phyloP scores from a whole-genome alignment of 2,113 vertebrate species.

The Trichomycterus rosablanca region DNA sequence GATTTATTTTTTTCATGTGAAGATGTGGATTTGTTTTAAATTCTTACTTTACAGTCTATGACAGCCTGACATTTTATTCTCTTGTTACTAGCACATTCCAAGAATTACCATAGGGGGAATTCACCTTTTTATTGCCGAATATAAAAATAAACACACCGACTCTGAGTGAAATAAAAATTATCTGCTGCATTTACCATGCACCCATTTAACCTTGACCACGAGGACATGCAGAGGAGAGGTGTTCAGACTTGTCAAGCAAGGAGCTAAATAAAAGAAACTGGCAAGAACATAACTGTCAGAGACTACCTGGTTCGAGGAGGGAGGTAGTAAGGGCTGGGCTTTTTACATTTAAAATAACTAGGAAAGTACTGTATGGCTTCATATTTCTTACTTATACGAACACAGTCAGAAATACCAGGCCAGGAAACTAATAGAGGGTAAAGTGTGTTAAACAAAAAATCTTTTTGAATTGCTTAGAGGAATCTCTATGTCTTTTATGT shows the following conservation, averaged over 20 bases:
- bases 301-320: too few species aligned
- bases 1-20: constrained; percentile 86
- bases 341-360: constrained; percentile 61
- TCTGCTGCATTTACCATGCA: constrained; percentile 98
- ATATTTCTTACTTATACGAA: constrained; percentile 63
- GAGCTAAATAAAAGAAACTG: constrained; percentile 37
- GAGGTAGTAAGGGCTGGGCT: constrained; percentile 27
- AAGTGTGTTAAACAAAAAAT: constrained; percentile 14
- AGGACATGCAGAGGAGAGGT: constrained; percentile 89
- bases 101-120: constrained; percentile 65
- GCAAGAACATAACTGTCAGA: constrained; percentile 21
- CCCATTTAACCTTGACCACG: constrained; percentile 97
- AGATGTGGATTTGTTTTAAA: constrained; percentile 70
- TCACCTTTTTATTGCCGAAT: constrained; percentile 90
- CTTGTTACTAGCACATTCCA: constrained; percentile 83
- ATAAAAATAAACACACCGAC: constrained; percentile 90
- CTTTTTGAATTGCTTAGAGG: too few species aligned
- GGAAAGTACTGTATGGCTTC: constrained; percentile 58
- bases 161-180: constrained; percentile 74
- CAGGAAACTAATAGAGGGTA: constrained; percentile 43
- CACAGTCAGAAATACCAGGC: constrained; percentile 51
- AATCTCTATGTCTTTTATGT: too few species aligned
- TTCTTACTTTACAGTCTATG: constrained; percentile 85
- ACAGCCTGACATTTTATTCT: constrained; percentile 81
- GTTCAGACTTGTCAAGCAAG: constrained; percentile 70